Evolutionary conservation across 2,888 invertebrate species (phyloP), one percentile per base, ranked within the genome.

Genomic region (Perithous albicinctus): DNA sequence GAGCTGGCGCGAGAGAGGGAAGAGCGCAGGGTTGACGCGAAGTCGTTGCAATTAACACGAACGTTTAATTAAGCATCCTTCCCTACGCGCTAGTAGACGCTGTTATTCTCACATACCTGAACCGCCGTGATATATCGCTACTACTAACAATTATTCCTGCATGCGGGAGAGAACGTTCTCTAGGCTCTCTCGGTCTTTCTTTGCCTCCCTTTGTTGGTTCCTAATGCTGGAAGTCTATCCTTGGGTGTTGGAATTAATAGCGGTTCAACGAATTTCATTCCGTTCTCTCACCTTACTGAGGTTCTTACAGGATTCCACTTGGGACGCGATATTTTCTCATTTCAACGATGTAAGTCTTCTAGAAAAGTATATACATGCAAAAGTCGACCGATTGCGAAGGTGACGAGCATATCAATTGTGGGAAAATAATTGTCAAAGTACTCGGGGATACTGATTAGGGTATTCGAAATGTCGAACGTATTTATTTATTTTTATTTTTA

Each of bases 1-100:
- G 35, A 75, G 75, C 41, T 12, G 54, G 18, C 51, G 51, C 54
- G 63, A 10, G 43, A 26, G 46, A 73, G 67, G 41, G 20, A 41
- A 64, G 35, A 48, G 54, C 85, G 85, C 85, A 86, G 84, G 89
- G 87, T 89, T 89, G 88, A 88, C 87, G 88, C 86, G 82, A 87
- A 89, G 89, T 90, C 88, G 85, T 88, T 88, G 90, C 90, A 91
- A 91, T 91, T 91, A 91, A 90, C 90, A 88, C 88, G 89, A 91
- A 88, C 89, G 89, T 91, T 91, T 91, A 91, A 90, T 91, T 91
- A 90, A 90, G 89, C 89, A 89, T 89, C 87, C 89, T 76, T 56
- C 80, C 78, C 59, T 83, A 83, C 82, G 84, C 78, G 87, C 86
- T 86, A 84, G 86, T 86, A 88, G 87, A 88, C 87, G 88, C 87